phyloP scores from a whole-genome alignment of 2,113 vertebrate species.

The Lampris incognitus region DNA sequence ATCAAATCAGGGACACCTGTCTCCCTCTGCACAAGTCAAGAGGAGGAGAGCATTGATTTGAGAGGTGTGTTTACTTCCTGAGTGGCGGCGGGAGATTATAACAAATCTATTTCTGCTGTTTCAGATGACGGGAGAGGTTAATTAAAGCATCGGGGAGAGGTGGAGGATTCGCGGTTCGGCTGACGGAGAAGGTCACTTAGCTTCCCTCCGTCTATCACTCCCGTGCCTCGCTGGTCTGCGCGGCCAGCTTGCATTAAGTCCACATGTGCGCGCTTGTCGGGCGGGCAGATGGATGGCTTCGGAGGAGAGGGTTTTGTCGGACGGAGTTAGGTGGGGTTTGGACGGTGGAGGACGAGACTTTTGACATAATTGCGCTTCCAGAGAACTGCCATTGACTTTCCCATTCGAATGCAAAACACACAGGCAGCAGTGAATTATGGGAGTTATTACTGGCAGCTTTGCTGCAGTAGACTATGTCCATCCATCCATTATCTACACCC shows the following conservation, averaged over 20 bases:
- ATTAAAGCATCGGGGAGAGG: slow-evolving; percentile 71
- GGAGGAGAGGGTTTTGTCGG: not conserved
- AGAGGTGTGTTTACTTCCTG: slow-evolving; percentile 64
- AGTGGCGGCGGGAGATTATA: slow-evolving; percentile 69
- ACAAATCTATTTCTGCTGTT: slow-evolving; percentile 72
- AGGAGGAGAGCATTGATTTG: slow-evolving; percentile 72
- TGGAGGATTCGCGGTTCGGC: slow-evolving; percentile 32
- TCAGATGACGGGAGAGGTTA: slow-evolving; percentile 73
- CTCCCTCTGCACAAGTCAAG: slow-evolving; percentile 60
- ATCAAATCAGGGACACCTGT: slow-evolving; percentile 71
- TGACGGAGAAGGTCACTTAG: slow-evolving; percentile 60
- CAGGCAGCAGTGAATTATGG: not conserved
- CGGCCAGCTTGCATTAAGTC: slow-evolving; percentile 19
- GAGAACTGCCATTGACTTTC: not conserved
- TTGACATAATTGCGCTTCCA: no score
- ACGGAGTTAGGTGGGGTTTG: no score
- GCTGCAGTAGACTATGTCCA: no score
- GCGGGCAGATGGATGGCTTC: slow-evolving; percentile 6
- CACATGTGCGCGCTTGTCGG: not conserved
- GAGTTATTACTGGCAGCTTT: not conserved
- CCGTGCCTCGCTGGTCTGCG: slow-evolving; percentile 18
- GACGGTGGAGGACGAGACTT: no score
- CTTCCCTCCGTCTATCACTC: slow-evolving; percentile 11
- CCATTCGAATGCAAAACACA: not conserved
- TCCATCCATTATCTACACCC: no score